These are phyloP conservation scores for Hystrix brachyura DNA, from an alignment of 2,113 vertebrate species.

Conservation along the genomic window DNA sequence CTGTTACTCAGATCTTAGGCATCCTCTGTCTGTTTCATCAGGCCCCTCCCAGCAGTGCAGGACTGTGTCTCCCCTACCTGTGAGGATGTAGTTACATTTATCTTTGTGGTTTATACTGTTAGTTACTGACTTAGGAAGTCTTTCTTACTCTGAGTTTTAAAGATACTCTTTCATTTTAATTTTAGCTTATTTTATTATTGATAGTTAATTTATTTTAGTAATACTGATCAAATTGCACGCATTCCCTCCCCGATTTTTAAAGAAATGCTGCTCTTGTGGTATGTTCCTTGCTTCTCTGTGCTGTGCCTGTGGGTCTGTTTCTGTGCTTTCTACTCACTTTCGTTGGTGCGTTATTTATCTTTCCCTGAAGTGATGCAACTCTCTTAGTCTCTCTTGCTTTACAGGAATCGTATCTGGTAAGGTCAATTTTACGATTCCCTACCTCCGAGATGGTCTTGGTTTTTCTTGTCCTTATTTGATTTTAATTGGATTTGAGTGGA, in stretches of 20 bases:
- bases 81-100: not conserved
- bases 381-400: not conserved
- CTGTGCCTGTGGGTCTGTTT: not conserved
- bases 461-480: not conserved
- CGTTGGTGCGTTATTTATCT: not conserved
- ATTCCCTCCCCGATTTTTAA: not conserved
- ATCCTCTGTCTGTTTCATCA: not conserved
- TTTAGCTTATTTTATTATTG: constrained; percentile 4
- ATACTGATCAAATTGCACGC: not conserved
- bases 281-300: not conserved
- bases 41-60: not conserved
- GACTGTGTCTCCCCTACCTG: not conserved
- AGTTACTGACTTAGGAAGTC: not conserved
- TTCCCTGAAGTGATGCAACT: not conserved
- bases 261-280: not conserved
- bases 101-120: not conserved
- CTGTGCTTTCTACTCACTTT: not conserved
- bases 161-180: constrained; percentile 18
- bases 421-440: not conserved
- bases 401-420: not conserved
- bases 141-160: constrained; percentile 25
- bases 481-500: constrained; percentile 19
- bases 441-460: not conserved
- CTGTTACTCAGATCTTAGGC: not conserved
- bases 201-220: not conserved